Base-by-base conservation (phyloP, 2,113 vertebrate genomes). In the Nibea coibor region DNA sequence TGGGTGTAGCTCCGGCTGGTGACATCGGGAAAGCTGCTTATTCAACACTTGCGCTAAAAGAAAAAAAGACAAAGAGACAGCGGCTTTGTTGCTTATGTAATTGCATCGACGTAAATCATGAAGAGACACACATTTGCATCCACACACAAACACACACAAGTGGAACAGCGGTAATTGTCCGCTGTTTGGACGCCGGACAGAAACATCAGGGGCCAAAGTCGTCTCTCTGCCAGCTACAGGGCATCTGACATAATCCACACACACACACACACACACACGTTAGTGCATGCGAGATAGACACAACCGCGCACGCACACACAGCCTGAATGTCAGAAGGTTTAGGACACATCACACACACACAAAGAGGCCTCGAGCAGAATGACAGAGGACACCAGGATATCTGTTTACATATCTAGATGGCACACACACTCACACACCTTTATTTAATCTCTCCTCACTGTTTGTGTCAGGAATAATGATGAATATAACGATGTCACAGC, bases 1-100 rank as follows among this genome's bases (percentile, higher is more conserved):
- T 61, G 58, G 58, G 9, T 16, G 56, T 73, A 12, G 22, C 24
- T 22, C 16, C 0, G n/a, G 63, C 35, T 8, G 10, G 57, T 26
- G 12, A 35, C n/a, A 47, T 28, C 28, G 59, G 57, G 9, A 61
- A 76, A 82, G 83, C 68, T 54, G 50, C 63, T 61, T n/a, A 15
- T 78, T 86, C 66, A 72, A 31, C 76, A 62, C 68, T 78, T 65
- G 4, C 53, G n/a, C 57, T 42, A 43, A 81, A 75, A 53, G 68
- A 28, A 56, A 71, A 28, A 56, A 72, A 75, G 67, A 61, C 69
- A 73, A 68, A 68, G 43, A 51, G 19, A 73, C 17, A 80, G 71
- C 78, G 92, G 88, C 87, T 88, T 76, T 11, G 47, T 78, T 63
- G 57, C 47, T 89, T 91, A 82, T 64, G 80, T 81, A 90, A 88